phyloP scores from a whole-genome alignment of 2,888 invertebrate species.

The Cheilosia scutellata region DNA sequence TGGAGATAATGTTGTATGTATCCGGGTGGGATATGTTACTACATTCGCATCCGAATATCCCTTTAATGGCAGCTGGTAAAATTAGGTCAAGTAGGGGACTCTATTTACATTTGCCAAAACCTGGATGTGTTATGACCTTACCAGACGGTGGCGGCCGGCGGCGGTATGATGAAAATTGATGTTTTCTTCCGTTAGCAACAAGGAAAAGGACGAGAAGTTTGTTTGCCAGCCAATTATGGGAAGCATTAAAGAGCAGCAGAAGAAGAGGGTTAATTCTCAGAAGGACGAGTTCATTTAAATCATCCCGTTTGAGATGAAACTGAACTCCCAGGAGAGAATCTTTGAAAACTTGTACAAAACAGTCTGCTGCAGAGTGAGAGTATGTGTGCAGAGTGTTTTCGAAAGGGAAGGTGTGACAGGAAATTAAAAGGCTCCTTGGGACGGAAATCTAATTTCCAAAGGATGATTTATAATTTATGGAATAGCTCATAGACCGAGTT shows the following conservation, averaged over 20 bases:
- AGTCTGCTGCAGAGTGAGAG: neutral
- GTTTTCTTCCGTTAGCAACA: conserved; percentile 7
- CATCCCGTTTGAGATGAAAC: neutral
- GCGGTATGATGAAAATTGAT: conserved; percentile 27
- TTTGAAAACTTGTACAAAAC: conserved; percentile 12
- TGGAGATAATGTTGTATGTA: neutral
- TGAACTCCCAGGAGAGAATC: neutral
- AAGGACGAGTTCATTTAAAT: conserved; percentile 18
- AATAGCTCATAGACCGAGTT: neutral
- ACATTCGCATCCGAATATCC: neutral
- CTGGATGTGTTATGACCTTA: conserved; percentile 11
- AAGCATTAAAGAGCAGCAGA: conserved; percentile 25
- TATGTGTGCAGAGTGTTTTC: neutral
- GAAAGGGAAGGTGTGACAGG: neutral
- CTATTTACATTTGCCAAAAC: conserved; percentile 17
- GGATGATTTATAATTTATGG: conserved; percentile 31
- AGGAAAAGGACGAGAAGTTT: conserved; percentile 8
- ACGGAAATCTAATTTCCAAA: conserved; percentile 29
- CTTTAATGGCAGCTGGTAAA: conserved; percentile 23
- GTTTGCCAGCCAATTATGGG: conserved; percentile 22
- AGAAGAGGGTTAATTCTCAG: neutral
- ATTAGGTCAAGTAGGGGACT: conserved; percentile 45
- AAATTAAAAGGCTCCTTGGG: conserved; percentile 20
- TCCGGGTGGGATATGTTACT: neutral
- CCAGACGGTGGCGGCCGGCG: too few species aligned